A percentile compares a stretch with the other conserved stretches of the same genome.
Conservation (phyloP, 1,140 invertebrate genomes). For the Psilanteris sp. region DNA sequence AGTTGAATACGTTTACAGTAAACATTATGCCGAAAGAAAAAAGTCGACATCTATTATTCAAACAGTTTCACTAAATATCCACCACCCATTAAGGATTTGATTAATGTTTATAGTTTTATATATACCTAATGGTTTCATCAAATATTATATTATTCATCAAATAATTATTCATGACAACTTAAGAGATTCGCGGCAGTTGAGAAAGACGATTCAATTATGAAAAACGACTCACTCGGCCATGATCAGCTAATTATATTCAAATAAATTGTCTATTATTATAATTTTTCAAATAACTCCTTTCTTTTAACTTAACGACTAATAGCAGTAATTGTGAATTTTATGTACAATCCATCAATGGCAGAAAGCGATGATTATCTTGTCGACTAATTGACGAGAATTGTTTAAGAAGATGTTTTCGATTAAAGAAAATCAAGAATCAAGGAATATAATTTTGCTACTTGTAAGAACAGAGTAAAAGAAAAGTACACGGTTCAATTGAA, state of each 20-base stretch:
- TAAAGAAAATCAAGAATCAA: slow-evolving; percentile 1
- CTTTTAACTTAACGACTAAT: slow-evolving; percentile 6
- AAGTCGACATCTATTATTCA: not conserved
- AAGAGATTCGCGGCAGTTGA: slow-evolving; percentile 28
- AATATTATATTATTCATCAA: too few species aligned
- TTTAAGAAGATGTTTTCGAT: too few species aligned
- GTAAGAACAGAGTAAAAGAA: not conserved
- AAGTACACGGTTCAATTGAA: slow-evolving; percentile 4
- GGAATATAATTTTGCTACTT: too few species aligned
- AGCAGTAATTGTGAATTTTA: slow-evolving; percentile 14
- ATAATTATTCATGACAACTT: slow-evolving; percentile 19
- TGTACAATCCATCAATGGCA: not conserved
- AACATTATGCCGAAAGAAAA: not conserved
- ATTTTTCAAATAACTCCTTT: slow-evolving; percentile 33
- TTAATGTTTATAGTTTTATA: too few species aligned
- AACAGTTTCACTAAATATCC: not conserved
- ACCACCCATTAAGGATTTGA: not conserved
- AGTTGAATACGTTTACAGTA: slow-evolving; percentile 12
- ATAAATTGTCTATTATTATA: slow-evolving; percentile 43
- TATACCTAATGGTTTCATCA: too few species aligned
- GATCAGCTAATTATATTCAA: slow-evolving; percentile 43
- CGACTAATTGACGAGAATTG: not conserved
- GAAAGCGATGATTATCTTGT: slow-evolving; percentile 3
- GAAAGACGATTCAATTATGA: slow-evolving; percentile 34
- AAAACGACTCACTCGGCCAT: slow-evolving; percentile 34